Conservation (phyloP, 2,797 vertebrate species). For the Nyctalus aviator region DNA sequence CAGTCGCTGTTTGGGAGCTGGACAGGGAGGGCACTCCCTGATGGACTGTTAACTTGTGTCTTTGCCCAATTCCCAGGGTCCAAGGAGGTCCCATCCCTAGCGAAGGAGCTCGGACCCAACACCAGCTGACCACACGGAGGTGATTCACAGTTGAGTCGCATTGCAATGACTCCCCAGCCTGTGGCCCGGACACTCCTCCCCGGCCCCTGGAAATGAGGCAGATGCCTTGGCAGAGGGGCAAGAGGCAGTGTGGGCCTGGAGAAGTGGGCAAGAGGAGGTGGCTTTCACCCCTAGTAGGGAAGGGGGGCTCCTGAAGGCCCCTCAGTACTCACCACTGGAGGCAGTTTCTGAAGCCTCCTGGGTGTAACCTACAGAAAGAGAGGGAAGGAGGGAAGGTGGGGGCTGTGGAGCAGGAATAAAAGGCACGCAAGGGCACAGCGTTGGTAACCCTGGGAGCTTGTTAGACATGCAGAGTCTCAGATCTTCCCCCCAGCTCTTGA, state of each 20-base stretch:
- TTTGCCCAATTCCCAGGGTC: no score
- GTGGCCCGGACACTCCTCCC: no score
- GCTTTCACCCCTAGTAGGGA: background rate
- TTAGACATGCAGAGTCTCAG: background rate
- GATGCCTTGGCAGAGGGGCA: no score
- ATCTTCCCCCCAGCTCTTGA: background rate
- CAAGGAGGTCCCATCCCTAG: no score
- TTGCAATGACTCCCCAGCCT: background rate
- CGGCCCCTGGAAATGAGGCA: no score
- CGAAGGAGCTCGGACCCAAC: no score
- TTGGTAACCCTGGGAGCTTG: background rate
- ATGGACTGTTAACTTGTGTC: no score
- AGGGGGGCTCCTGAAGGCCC: no score
- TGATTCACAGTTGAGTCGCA: background rate
- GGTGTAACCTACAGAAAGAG: constrained; percentile 18
- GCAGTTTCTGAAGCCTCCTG: background rate
- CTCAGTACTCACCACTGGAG: constrained; percentile 3
- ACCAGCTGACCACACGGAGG: background rate
- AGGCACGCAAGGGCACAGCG: background rate
- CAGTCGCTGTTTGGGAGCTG: no score
- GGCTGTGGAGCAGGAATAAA: background rate
- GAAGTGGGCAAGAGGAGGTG: background rate
- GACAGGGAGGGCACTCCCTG: no score
- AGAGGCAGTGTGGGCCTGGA: background rate
- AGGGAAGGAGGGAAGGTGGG: background rate